A percentile compares a stretch with the other conserved stretches of the same genome.
Conservation (phyloP, 2,797 vertebrate species). For the Fundulus diaphanus region DNA sequence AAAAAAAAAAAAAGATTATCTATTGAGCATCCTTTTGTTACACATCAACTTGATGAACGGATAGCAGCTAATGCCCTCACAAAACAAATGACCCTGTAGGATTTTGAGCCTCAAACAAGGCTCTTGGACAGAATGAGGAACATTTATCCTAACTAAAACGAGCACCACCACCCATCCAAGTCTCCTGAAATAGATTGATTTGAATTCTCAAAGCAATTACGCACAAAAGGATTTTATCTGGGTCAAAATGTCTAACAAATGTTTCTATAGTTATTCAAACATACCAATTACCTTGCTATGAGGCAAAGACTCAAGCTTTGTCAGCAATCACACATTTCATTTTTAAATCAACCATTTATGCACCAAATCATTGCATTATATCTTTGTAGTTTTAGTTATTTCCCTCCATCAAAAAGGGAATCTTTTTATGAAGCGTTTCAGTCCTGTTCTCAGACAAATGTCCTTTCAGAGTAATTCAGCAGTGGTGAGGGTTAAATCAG, state of each 20-base stretch:
- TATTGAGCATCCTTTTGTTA: background rate
- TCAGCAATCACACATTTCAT: background rate
- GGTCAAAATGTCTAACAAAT: background rate
- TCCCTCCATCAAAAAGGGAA: background rate
- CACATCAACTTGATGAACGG: background rate
- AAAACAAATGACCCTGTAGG: background rate
- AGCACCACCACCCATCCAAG: background rate
- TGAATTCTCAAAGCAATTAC: background rate
- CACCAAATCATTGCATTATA: background rate
- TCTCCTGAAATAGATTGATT: background rate
- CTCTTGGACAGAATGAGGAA: background rate
- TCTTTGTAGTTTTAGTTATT: background rate
- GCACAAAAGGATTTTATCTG: background rate
- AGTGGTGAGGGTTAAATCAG: slow-evolving; percentile 64
- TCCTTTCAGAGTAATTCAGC: slow-evolving; percentile 49
- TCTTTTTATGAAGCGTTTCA: background rate
- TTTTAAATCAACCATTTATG: background rate
- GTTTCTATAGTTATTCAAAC: background rate
- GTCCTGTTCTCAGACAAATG: background rate
- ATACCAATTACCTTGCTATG: background rate
- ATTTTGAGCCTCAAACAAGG: background rate
- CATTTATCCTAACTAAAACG: background rate
- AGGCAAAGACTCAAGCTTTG: background rate
- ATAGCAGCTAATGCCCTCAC: background rate
- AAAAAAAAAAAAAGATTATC: slow-evolving; percentile 1